These are phyloP conservation scores for Drosophila formosana DNA, from an alignment of 2,888 invertebrate species.

Conservation along the genomic window DNA sequence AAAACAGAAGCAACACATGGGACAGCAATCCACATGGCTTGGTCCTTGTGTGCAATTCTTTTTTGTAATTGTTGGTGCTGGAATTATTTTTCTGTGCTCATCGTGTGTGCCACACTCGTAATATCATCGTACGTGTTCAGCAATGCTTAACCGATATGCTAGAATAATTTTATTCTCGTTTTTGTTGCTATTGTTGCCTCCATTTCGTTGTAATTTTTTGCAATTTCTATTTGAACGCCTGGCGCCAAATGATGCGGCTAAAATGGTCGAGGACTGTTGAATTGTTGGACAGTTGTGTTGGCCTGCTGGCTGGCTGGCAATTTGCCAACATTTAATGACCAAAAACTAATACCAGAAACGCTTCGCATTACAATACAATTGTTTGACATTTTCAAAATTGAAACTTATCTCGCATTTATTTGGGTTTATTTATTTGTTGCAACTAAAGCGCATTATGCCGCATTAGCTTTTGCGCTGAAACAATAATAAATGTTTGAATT, in stretches of 20 bases:
- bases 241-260: constrained; percentile 60
- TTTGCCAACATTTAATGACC: constrained; percentile 58
- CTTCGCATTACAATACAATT: constrained; percentile 40
- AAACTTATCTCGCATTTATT: constrained; percentile 55
- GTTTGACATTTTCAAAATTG: constrained; percentile 54
- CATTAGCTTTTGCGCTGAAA: constrained; percentile 10
- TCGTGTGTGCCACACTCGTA: constrained; percentile 33
- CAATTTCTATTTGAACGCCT: constrained; percentile 38
- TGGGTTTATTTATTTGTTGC: constrained; percentile 23
- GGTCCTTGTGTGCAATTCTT: constrained; percentile 40
- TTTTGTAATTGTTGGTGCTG: constrained; percentile 14
- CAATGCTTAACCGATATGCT: constrained; percentile 60
- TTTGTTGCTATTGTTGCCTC: neutral
- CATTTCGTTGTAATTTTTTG: constrained; percentile 24
- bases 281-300: constrained; percentile 15
- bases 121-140: constrained; percentile 49
- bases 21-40: constrained; percentile 24
- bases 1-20: constrained; percentile 53
- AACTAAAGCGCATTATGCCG: constrained; percentile 13
- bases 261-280: constrained; percentile 39
- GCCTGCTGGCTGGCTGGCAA: constrained; percentile 47
- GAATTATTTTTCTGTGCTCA: constrained; percentile 17
- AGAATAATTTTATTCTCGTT: constrained; percentile 48
- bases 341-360: constrained; percentile 53
- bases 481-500: constrained; percentile 7